Percentiles rank a stretch among this genome's conserved stretches.
Conservation (phyloP, 2,888 invertebrate genomes). For the Pollenia angustigena region DNA sequence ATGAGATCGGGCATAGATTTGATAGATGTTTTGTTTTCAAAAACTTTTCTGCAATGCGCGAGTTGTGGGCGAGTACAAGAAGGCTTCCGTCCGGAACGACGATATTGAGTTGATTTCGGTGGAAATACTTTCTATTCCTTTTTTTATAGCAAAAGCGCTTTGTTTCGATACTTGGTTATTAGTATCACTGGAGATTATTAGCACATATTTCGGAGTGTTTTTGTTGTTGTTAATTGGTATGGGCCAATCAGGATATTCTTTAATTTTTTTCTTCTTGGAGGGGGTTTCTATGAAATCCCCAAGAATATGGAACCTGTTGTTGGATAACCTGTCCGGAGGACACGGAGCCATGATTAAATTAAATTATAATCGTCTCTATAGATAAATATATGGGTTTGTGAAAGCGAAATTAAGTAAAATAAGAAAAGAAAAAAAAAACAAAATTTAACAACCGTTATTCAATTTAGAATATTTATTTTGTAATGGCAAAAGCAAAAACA, state of each 20-base stretch:
- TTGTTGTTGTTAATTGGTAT: too few relatives aligned
- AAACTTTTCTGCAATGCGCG: slow-evolving; percentile 37
- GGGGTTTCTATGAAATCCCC: slow-evolving; percentile 8
- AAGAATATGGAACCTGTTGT: slow-evolving; percentile 5
- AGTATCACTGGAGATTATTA: slow-evolving; percentile 28
- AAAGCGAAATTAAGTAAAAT: too few relatives aligned
- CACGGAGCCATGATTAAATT: slow-evolving; percentile 5
- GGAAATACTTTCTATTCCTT: slow-evolving; percentile 32
- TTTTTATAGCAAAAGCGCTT: slow-evolving; percentile 30
- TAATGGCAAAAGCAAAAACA: too few relatives aligned
- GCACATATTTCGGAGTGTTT: slow-evolving; percentile 32
- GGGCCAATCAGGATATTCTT: too few relatives aligned
- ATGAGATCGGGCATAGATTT: slow-evolving; percentile 3
- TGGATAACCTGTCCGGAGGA: background rate
- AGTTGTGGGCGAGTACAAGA: slow-evolving; percentile 19
- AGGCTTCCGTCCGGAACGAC: slow-evolving; percentile 22
- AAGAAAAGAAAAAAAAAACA: too few relatives aligned
- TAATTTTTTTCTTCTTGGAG: background rate
- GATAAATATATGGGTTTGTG: background rate
- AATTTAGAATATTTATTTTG: too few relatives aligned
- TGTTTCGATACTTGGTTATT: background rate
- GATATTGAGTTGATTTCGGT: slow-evolving; percentile 37
- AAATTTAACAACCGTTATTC: too few relatives aligned
- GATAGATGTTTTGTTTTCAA: slow-evolving; percentile 70
- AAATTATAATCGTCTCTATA: background rate